Base-by-base conservation (phyloP, 2,888 invertebrate genomes). In the Pachydiplax longipennis region DNA sequence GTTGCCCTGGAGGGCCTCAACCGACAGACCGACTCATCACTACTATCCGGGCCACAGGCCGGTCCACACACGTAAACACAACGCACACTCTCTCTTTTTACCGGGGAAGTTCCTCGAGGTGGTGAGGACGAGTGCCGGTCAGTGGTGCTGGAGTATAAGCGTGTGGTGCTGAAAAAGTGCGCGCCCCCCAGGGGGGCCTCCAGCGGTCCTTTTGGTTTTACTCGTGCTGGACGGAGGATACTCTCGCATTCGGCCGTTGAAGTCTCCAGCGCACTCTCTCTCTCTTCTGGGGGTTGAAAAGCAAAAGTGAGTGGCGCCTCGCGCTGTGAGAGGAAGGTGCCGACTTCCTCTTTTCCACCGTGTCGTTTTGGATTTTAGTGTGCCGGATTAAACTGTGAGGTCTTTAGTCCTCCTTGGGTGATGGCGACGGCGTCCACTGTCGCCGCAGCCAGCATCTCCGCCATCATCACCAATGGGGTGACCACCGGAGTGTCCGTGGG, bases 401-500 rank as follows among this genome's bases (percentile, higher is more conserved):
- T 83, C 22, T 35, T 44, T 25, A n/a, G 82, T 25, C 31, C 31
- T 31, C 15, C 87, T 53, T 25, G 25, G 73, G 31, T 73, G 61
- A 87, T 87, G 87, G 61, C 87, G 61, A 40, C 87, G 87, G 35
- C 61, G 87, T 61, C 87, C 10, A 35, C 37, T 87, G 61, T 87
- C 61, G 37, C 87, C 87, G 87, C 87, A 18, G 87, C 87, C 61
- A 31, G 87, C 61, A 61, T 87, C 25, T 87, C 87, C 13, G 37
- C 87, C 58, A 87, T 87, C 22, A 37, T 87, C 61, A 87, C 61
- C 87, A 90, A 87, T 37, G 87, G 87, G 8, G 87, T 87, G 87
- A 87, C 91, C n/a, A 91, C 91, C 25, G 95, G 96, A 12, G 94
- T 96, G 91, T 96, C 96, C 92, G 94, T 96, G 73, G 96, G 96